Evolutionary conservation across 2,888 invertebrate genomes (phyloP).

Genomic region (Steromphala cineraria): DNA sequence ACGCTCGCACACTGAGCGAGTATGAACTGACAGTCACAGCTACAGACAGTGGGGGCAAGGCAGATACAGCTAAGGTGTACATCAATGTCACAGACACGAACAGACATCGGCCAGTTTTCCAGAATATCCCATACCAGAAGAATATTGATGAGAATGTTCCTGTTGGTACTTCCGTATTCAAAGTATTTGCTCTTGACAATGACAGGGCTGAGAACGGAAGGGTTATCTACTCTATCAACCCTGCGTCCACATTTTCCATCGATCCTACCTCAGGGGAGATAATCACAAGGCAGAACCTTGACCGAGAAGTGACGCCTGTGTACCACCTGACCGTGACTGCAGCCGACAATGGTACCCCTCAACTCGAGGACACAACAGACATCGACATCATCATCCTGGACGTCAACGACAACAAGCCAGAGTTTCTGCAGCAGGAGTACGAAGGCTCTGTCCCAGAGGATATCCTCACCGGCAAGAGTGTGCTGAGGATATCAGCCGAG

Average conservation of each 20-base stretch:
- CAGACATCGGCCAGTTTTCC: slow-evolving; percentile 93
- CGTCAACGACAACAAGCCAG: slow-evolving; percentile 95
- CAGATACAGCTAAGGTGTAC: slow-evolving; percentile 91
- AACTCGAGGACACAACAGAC: slow-evolving; percentile 94
- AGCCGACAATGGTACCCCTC: slow-evolving; percentile 92
- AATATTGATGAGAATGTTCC: slow-evolving; percentile 94
- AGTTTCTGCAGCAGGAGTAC: slow-evolving; percentile 88
- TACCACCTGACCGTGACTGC: slow-evolving; percentile 93
- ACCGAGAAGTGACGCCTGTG: slow-evolving; percentile 86
- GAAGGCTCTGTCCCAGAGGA: slow-evolving; percentile 92
- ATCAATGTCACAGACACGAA: slow-evolving; percentile 96
- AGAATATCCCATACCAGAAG: slow-evolving; percentile 93
- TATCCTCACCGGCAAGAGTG: slow-evolving; percentile 91
- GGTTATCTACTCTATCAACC: slow-evolving; percentile 77
- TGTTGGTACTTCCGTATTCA: slow-evolving; percentile 91
- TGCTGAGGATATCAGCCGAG: slow-evolving; percentile 91
- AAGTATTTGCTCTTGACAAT: slow-evolving; percentile 93
- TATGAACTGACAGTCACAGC: slow-evolving; percentile 83
- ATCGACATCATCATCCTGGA: slow-evolving; percentile 96
- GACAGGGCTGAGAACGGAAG: slow-evolving; percentile 95
- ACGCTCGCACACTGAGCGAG: slow-evolving; percentile 92
- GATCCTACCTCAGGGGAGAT: slow-evolving; percentile 96
- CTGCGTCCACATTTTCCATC: slow-evolving; percentile 83
- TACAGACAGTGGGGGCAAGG: slow-evolving; percentile 90
- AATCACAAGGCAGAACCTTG: slow-evolving; percentile 87